Conservation (phyloP, 2,797 vertebrate genomes). For the Cercopithecus diana region DNA sequence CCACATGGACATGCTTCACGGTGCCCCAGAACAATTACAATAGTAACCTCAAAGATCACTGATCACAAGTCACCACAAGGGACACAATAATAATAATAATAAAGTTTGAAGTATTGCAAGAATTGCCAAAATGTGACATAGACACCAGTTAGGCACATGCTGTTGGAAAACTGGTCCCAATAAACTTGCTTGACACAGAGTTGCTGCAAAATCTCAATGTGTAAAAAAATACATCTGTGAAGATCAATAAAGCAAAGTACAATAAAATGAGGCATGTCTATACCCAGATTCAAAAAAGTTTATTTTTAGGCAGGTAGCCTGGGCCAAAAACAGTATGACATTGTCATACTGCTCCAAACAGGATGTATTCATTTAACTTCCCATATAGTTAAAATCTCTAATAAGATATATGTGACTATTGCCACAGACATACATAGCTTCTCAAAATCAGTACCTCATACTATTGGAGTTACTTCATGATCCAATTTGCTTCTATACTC, state of each 20-base stretch:
- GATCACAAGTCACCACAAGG: not conserved
- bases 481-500: not conserved
- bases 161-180: not conserved
- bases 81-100: not conserved
- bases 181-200: not conserved
- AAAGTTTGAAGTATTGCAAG: not conserved
- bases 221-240: not conserved
- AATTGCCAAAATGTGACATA: not conserved
- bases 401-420: not conserved
- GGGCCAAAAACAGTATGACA: not conserved
- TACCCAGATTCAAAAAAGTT: not conserved
- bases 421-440: not conserved
- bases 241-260: not conserved
- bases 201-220: not conserved
- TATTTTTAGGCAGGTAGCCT: not conserved
- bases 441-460: not conserved
- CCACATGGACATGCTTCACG: rapidly evolving
- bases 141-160: not conserved
- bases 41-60: not conserved
- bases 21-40: not conserved
- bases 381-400: not conserved
- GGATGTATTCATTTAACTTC: not conserved
- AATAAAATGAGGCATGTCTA: not conserved
- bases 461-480: not conserved
- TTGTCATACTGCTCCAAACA: not conserved